Conservation (phyloP, 2,113 vertebrate species). For the Microcebus lehilahytsara region DNA sequence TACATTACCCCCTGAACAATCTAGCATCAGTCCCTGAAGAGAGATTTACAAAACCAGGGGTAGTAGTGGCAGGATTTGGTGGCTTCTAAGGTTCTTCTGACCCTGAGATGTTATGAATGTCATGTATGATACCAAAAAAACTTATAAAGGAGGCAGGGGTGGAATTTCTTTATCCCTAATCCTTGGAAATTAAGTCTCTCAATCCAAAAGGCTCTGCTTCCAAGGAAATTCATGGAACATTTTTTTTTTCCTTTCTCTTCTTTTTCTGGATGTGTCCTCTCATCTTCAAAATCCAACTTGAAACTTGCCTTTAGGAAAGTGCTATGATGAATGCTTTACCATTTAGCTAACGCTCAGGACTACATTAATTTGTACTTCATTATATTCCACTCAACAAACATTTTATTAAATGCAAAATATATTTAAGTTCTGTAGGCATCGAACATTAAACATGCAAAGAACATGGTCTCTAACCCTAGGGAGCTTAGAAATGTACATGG, state of each 20-base stretch:
- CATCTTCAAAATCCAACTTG: constrained; percentile 30
- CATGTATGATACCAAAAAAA: neutral
- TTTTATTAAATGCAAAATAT: constrained; percentile 28
- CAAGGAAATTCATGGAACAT: neutral
- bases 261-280: neutral
- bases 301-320: constrained; percentile 41
- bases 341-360: constrained; percentile 21
- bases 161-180: neutral
- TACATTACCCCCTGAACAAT: neutral
- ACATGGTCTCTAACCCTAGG: neutral
- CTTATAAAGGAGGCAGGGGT: neutral
- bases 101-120: neutral
- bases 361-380: constrained; percentile 22
- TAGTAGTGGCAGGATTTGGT: neutral
- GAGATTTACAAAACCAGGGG: neutral
- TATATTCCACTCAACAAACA: constrained; percentile 15
- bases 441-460: neutral
- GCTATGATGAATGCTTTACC: neutral
- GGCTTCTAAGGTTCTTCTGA: neutral
- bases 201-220: constrained; percentile 35
- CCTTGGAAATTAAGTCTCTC: constrained; percentile 42
- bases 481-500: neutral
- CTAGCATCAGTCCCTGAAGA: neutral
- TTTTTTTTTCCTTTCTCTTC: neutral
- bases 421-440: constrained; percentile 6